A percentile compares a stretch with the other conserved stretches of the same genome.
Conservation (phyloP, 2,888 invertebrate genomes). For the Tiliacea citrago region DNA sequence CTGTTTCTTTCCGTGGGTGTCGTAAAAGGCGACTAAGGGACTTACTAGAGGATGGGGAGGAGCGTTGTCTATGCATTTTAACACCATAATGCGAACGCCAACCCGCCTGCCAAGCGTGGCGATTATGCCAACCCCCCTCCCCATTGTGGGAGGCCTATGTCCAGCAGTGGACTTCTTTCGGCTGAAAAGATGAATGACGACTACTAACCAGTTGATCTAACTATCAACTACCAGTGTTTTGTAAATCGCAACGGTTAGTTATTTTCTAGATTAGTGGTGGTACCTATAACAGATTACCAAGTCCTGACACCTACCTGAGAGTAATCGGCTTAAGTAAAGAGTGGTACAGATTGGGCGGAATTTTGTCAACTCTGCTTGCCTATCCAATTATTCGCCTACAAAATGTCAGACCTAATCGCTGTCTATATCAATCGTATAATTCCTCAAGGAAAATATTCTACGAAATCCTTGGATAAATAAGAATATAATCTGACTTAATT, state of each 20-base stretch:
- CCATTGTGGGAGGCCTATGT: too few relatives aligned
- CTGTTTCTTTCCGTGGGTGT: too few relatives aligned
- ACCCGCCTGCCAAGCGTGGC: too few relatives aligned
- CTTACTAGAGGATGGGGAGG: too few relatives aligned
- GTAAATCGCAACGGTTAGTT: not conserved
- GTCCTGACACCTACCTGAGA: conserved; percentile 32
- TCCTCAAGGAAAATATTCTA: conserved; percentile 22
- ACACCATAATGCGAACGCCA: too few relatives aligned
- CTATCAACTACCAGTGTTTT: not conserved
- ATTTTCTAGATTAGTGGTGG: not conserved
- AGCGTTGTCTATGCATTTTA: too few relatives aligned
- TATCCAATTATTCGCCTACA: conserved; percentile 37
- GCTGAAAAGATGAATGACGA: too few relatives aligned
- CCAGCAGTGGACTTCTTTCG: too few relatives aligned
- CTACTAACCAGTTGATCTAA: too few relatives aligned
- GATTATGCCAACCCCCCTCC: too few relatives aligned
- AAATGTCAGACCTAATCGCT: conserved; percentile 41
- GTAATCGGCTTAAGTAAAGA: conserved; percentile 1
- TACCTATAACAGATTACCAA: conserved; percentile 18
- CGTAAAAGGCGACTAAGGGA: too few relatives aligned
- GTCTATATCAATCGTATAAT: conserved; percentile 29
- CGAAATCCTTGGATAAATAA: conserved; percentile 21
- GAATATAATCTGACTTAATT: conserved; percentile 24
- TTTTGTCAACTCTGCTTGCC: conserved; percentile 51
- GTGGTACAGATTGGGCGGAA: conserved; percentile 32